Percentiles rank a stretch among this genome's conserved stretches.
Evolutionary conservation across 2,888 invertebrate species (phyloP).

Genomic region (Gari tellinella): DNA sequence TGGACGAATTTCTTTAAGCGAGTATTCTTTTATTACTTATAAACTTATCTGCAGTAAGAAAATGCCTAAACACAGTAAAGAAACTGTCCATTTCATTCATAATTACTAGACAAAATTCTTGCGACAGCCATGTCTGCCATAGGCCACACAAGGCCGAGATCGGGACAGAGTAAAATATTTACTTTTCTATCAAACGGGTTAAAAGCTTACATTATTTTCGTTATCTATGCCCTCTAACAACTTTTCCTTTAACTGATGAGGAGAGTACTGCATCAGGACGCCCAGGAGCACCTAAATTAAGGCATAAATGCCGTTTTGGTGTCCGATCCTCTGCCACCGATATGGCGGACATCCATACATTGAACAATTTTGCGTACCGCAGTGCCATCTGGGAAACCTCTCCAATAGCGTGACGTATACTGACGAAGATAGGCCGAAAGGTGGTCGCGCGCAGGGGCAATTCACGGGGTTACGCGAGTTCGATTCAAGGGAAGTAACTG

Average conservation of each 20-base stretch:
- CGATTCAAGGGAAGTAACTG: conserved; percentile 42
- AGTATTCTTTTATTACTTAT: neutral
- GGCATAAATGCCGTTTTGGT: conserved; percentile 85
- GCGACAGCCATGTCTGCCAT: conserved; percentile 56
- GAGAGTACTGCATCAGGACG: conserved; percentile 86
- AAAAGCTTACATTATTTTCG: conserved; percentile 97
- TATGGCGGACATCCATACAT: conserved; percentile 86
- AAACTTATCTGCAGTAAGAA: neutral
- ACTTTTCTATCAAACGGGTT: neutral
- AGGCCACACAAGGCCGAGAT: conserved; percentile 22
- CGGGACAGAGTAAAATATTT: conserved; percentile 20
- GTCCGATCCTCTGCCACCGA: conserved; percentile 85
- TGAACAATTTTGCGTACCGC: conserved; percentile 77
- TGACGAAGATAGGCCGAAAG: conserved; percentile 70
- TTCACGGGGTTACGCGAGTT: conserved; percentile 26
- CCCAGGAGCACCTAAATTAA: conserved; percentile 85
- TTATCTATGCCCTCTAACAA: conserved; percentile 98
- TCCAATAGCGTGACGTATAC: conserved; percentile 81
- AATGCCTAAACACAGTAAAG: neutral
- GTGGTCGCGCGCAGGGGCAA: conserved; percentile 52
- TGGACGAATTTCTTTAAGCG: neutral
- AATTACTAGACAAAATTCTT: conserved; percentile 20
- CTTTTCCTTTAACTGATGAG: conserved; percentile 94
- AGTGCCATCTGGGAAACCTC: conserved; percentile 82
- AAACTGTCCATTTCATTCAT: neutral